Base-by-base conservation (phyloP, 2,888 invertebrate species). In the Colostygia pectinataria region DNA sequence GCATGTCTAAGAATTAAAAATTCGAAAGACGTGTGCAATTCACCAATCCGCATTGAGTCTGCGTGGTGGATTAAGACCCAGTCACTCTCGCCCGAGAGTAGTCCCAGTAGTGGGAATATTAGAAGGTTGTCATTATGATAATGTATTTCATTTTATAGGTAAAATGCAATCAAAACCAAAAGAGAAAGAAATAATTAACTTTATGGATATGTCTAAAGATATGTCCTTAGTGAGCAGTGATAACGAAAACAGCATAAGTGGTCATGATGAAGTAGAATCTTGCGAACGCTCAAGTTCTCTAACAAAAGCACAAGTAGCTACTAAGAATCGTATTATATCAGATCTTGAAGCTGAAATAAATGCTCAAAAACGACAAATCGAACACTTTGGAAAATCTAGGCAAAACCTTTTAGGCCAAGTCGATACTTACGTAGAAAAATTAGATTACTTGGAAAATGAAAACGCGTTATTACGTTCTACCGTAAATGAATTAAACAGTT, bases 151-250 rank as follows among this genome's bases (percentile, higher is more conserved):
- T n/a, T 18, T 46, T 55, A 47, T 41, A 54, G 52, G 39, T 38
- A 51, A 52, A 42, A 23, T 54, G 32, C 39, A 44, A 23, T 18
- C 31, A 4, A 49, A 34, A 18, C 36, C 13, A 14, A 29, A 23
- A 23, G 74, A 74, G 31, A 75, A 68, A 53, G 77, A 78, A 40
- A 44, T 71, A 4, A 53, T 59, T 13, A 57, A 67, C 25, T 80
- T 81, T 39, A 75, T 84, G 71, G 80, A 85, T 45, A 71, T 79
- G 58, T 80, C 83, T 20, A 81, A 75, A 66, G 82, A 83, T 39
- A 74, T 82, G 48, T 82, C 80, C 13, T 62, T 80, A 57, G 75
- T 81, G 18, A 76, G 77, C 54, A 85, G 80, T 63, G 83, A 83
- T 52, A 76, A 59, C 49, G 85, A 84, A 57, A 72, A 59, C 44